phyloP scores from a whole-genome alignment of 2,888 invertebrate genomes.

The Acanthosepion lycidas region DNA sequence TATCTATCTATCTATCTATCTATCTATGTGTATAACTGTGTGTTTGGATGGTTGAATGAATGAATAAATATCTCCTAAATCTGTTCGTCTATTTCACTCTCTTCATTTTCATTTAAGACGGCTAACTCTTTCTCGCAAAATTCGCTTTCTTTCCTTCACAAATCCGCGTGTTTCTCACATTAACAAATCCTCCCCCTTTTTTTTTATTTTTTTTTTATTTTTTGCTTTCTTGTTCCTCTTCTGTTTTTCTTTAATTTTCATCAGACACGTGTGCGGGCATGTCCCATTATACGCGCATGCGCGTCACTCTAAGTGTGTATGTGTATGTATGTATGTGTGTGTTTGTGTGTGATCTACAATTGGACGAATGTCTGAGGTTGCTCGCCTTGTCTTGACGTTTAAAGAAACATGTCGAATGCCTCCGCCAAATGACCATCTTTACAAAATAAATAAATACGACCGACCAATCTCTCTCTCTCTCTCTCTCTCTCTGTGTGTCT shows the following conservation, averaged over 20 bases:
- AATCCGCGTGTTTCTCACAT: not conserved
- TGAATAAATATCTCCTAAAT: not conserved
- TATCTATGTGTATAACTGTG: not conserved
- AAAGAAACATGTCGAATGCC: not conserved
- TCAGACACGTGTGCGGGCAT: not conserved
- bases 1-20: constrained; percentile 4
- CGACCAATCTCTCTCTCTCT: no score
- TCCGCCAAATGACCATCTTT: not conserved
- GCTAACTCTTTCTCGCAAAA: not conserved
- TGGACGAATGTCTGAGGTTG: not conserved
- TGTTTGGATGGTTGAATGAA: not conserved
- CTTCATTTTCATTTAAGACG: not conserved
- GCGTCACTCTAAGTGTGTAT: no score
- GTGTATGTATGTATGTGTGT: no score
- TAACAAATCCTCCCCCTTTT: not conserved
- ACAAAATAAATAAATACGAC: not conserved
- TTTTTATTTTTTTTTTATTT: not conserved
- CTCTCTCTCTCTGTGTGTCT: no score
- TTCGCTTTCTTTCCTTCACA: not conserved
- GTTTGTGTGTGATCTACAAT: not conserved
- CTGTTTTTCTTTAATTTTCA: not conserved
- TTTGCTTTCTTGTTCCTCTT: not conserved
- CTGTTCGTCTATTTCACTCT: not conserved
- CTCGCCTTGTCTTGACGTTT: not conserved
- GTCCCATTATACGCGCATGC: not conserved